These are phyloP conservation scores for Platorchestia sp. DNA, from an alignment of 1,140 invertebrate species.

Conservation along the genomic window DNA sequence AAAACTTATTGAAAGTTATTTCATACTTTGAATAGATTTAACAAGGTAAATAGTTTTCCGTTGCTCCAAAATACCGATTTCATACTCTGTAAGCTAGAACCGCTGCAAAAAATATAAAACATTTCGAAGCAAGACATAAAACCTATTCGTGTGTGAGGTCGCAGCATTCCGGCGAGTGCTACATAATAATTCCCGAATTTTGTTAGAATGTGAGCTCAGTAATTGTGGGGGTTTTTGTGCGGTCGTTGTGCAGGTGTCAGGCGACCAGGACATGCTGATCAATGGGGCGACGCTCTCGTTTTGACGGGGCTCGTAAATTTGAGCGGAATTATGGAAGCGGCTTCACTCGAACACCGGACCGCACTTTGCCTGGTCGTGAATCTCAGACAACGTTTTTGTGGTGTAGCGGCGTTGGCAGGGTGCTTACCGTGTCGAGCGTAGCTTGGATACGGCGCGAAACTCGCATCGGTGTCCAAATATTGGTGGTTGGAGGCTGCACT, in stretches of 20 bases:
- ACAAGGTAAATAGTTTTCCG: no score
- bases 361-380: not conserved
- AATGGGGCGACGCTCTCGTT: not conserved
- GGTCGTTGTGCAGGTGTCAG: not conserved
- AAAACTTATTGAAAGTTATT: no score
- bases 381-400: not conserved
- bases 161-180: no score
- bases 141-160: not conserved
- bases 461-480: no score
- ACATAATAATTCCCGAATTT: not conserved
- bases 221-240: not conserved
- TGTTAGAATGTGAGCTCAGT: not conserved
- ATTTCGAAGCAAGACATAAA: not conserved
- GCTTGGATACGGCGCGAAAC: no score
- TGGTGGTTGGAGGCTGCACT: no score
- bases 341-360: not conserved
- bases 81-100: no score
- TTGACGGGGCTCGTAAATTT: not conserved
- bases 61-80: no score
- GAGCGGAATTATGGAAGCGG: not conserved
- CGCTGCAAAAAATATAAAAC: no score
- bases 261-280: not conserved
- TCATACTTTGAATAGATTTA: no score
- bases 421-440: not conserved
- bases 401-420: not conserved